Base-by-base conservation (phyloP, 2,113 vertebrate species). In the Oreotrochilus melanogaster region DNA sequence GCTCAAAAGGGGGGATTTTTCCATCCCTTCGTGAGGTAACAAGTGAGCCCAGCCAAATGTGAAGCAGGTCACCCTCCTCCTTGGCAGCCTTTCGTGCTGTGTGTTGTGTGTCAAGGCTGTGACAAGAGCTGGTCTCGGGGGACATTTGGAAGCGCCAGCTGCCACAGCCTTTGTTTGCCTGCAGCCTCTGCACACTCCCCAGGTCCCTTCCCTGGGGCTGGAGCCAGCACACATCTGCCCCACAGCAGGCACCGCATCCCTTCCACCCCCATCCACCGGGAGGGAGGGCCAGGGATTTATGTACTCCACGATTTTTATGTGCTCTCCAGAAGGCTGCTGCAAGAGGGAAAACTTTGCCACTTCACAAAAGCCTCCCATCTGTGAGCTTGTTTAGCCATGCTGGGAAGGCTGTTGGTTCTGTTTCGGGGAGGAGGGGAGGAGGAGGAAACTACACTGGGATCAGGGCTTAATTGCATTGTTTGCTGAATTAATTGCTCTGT, bases 401-500 rank as follows among this genome's bases (percentile, higher is more conserved):
- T 98, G 95, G 37, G 86, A 95, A 96, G 95, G 97, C 95, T 98
- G 95, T 98, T 98, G 98, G 92, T 94, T 97, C 51, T 72, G 96
- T 95, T 97, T 96, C 88, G 66, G 96, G 91, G 96, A 97, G 96
- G 91, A 97, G 39, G 66, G 95, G 91, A 97, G 39, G 66, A 95
- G 91, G 96, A 97, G 96, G 91, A 97, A 98, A 95, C 92, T 96
- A 92, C 88, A 69, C 79, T 97, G 97, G 96, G 97, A 98, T 93
- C 72, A 76, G 11, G 58, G 96, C 95, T 97, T 98, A 96, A 98
- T 96, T 94, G 95, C 81, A 91, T 94, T 98, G 98, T 98, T 98
- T 98, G 97, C 97, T 89, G 97, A 98, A 97, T 98, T 98, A 98
- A 98, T 98, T 98, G 97, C 97, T 97, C 93, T 97, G 95, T 98